These are phyloP conservation scores for Tetragnatha versicolor DNA, from an alignment of 1,140 invertebrate species.

Conservation along the genomic window DNA sequence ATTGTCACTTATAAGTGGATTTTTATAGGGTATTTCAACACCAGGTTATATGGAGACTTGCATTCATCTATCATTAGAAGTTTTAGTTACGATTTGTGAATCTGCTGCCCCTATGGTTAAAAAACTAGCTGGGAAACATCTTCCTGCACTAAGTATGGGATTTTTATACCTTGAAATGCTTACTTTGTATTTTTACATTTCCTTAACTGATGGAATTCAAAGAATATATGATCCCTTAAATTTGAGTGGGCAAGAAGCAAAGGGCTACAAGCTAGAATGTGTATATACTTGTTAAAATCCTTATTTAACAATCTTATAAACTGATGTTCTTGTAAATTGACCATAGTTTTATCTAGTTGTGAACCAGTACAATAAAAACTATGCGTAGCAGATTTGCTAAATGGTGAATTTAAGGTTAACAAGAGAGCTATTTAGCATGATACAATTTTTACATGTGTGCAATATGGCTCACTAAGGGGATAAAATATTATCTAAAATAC, in stretches of 20 bases:
- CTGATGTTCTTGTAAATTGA: not conserved
- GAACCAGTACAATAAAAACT: no score
- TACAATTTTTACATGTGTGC: no score
- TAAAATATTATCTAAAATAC: no score
- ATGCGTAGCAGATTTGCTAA: no score
- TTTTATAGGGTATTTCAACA: slow-evolving; percentile 71
- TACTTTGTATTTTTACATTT: not conserved
- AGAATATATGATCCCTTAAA: not conserved
- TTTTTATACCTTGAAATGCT: not conserved
- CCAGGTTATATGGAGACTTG: slow-evolving; percentile 80
- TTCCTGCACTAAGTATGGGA: slow-evolving; percentile 66
- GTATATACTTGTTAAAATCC: not conserved
- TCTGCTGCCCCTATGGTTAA: slow-evolving; percentile 94
- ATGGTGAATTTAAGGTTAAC: no score
- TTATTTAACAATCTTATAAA: not conserved
- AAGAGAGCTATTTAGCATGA: no score
- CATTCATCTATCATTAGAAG: slow-evolving; percentile 90
- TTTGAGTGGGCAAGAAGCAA: not conserved
- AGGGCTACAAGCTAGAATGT: not conserved
- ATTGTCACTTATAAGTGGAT: not conserved
- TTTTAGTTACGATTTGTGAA: slow-evolving; percentile 93
- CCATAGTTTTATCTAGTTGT: no score
- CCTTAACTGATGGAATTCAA: not conserved
- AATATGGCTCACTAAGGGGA: no score
- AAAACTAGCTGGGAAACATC: slow-evolving; percentile 81